Percentiles rank a stretch among this genome's conserved stretches.
Conservation (phyloP, 2,797 vertebrate genomes). For the Alectoris magna region DNA sequence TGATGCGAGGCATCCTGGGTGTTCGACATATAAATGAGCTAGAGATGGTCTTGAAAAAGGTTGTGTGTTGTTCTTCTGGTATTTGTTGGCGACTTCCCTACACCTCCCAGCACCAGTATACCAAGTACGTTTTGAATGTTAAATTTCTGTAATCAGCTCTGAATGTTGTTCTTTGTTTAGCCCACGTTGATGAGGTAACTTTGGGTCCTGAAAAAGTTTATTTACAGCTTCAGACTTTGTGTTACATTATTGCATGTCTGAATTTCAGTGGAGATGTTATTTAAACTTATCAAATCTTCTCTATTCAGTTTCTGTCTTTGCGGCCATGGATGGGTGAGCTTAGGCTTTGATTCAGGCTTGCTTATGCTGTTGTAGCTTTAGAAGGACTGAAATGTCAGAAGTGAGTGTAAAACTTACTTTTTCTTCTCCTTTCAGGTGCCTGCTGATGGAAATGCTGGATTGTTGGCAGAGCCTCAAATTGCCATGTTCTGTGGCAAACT, state of each 20-base stretch:
- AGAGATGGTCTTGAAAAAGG: neutral
- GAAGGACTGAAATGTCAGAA: neutral
- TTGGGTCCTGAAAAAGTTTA: neutral
- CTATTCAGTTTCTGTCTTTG: neutral
- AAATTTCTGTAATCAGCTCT: accelerated
- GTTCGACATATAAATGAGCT: neutral
- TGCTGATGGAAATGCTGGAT: slow-evolving; percentile 84
- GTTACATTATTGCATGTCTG: accelerated
- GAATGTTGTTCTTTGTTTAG: neutral
- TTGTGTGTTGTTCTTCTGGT: neutral
- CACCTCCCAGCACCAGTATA: accelerated
- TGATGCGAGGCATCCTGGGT: neutral
- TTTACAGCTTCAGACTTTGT: neutral
- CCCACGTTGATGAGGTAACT: accelerated
- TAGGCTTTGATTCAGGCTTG: neutral
- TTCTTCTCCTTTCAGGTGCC: slow-evolving; percentile 79
- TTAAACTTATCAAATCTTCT: neutral
- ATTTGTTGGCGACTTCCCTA: neutral
- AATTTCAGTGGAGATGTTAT: neutral
- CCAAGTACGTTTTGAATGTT: neutral
- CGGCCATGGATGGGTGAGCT: neutral
- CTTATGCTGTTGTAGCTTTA: neutral
- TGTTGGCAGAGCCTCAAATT: slow-evolving; percentile 89
- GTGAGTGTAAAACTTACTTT: neutral
- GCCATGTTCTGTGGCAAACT: slow-evolving; percentile 92